Evolutionary conservation across 2,113 vertebrate species (phyloP), one percentile per base, ranked within the genome.

Genomic region (Axis porcinus): DNA sequence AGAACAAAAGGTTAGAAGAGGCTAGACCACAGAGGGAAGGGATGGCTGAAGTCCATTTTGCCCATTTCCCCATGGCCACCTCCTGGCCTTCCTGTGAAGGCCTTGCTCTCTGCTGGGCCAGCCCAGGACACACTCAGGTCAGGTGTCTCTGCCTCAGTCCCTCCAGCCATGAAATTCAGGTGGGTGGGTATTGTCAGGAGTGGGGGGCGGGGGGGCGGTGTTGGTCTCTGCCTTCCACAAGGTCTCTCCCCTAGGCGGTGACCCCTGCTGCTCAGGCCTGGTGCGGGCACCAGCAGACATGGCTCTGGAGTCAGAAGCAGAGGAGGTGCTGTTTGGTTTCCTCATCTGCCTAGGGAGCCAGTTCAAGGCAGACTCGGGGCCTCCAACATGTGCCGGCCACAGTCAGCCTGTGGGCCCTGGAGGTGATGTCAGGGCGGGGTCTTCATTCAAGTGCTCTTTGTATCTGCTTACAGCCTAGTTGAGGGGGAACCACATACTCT

Each of bases 211-310:
- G 3, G 13, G 15, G n/a, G n/a, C n/a, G n/a, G 16, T n/a, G 47
- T 50, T 50, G 16, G 33, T 43, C 70, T 74, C 11, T 23, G 5
- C 70, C 21, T 3, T 74, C 70, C 70, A 74, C 70, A 40, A 74
- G 36, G 70, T 43, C n/a, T 86, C 17, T 21, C 50, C 7, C 6
- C 43, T 28, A 1, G 36, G 55, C 3, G 0, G 30, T 8, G 10
- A 36, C 0, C 30, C 52, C 40, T 21, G 52, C 15, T 19, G 10
- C 33, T 5, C 52, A 1, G 52, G 40, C 52, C 91, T 16, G 10
- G 5, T 10, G 52, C 2, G 1, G 81, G 15, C 0, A 3, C 23
- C 15, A 19, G 45, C 2, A 40, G 1, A 12, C 10, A 11, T 12
- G 92, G 28, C 5, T 27, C 74, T 88, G 76, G 74, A 81, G 57